phyloP scores from a whole-genome alignment of 2,888 invertebrate genomes.

The Matsumyia berberina region DNA sequence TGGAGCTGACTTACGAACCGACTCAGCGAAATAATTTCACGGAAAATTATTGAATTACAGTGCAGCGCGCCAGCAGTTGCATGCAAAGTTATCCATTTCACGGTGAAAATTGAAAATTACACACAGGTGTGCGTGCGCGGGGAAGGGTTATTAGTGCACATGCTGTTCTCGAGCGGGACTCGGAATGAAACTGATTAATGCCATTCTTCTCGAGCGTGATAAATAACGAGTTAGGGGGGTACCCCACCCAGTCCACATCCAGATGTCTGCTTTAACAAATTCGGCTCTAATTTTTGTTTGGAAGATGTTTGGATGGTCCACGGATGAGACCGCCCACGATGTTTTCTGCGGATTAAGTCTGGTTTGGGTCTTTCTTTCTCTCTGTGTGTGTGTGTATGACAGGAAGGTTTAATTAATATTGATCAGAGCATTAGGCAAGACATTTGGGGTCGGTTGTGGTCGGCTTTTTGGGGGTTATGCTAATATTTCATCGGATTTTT shows the following conservation, averaged over 20 bases:
- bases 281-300: slow-evolving; percentile 54
- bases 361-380: not conserved
- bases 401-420: slow-evolving; percentile 69
- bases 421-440: slow-evolving; percentile 64
- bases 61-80: slow-evolving; percentile 14
- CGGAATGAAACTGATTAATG: slow-evolving; percentile 63
- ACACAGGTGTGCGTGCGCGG: slow-evolving; percentile 13
- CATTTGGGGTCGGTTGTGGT: slow-evolving; percentile 37
- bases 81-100: slow-evolving; percentile 72
- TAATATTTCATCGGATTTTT: slow-evolving; percentile 57
- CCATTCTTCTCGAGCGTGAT: slow-evolving; percentile 55
- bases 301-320: not conserved
- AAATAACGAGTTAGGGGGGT: slow-evolving; percentile 51
- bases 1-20: slow-evolving; percentile 31
- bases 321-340: slow-evolving; percentile 73
- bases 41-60: slow-evolving; percentile 72
- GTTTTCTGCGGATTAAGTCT: slow-evolving; percentile 62
- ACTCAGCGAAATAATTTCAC: slow-evolving; percentile 61
- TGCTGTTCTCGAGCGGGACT: slow-evolving; percentile 42
- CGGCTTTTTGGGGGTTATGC: slow-evolving; percentile 17
- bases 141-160: slow-evolving; percentile 64
- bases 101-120: slow-evolving; percentile 70
- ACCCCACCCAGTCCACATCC: not conserved
- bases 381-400: not conserved
- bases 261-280: slow-evolving; percentile 44